phyloP scores from a whole-genome alignment of 2,797 vertebrate species.

The Calcarius lapponicus region DNA sequence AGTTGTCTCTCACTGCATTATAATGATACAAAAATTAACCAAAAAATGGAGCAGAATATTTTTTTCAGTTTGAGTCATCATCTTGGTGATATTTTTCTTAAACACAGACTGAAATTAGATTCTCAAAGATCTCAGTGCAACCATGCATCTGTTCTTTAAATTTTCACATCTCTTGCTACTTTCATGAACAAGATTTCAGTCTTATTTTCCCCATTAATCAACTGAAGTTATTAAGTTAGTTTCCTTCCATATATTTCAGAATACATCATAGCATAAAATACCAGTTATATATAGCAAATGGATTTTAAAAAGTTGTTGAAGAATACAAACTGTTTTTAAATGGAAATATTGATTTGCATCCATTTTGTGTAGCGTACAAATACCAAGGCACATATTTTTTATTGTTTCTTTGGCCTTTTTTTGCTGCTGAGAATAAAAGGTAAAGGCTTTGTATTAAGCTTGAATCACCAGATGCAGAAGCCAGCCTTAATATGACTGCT shows the following conservation, averaged over 20 bases:
- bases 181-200: background rate
- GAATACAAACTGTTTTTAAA: background rate
- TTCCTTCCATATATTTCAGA: background rate
- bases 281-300: background rate
- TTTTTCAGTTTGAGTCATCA: background rate
- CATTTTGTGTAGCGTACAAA: background rate
- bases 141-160: background rate
- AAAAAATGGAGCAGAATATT: background rate
- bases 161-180: background rate
- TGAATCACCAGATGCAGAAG: background rate
- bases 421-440: background rate
- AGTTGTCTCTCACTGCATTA: background rate
- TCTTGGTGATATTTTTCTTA: background rate
- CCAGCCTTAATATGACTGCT: background rate
- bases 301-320: background rate
- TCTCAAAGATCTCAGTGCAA: background rate
- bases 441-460: background rate
- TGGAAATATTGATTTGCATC: background rate
- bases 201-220: background rate
- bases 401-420: background rate
- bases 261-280: background rate
- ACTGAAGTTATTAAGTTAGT: background rate
- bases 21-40: background rate
- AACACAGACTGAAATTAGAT: background rate
- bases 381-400: background rate